These are phyloP conservation scores for Drosophila equinoxialis DNA, from an alignment of 1,140 invertebrate genomes.

Conservation along the genomic window DNA sequence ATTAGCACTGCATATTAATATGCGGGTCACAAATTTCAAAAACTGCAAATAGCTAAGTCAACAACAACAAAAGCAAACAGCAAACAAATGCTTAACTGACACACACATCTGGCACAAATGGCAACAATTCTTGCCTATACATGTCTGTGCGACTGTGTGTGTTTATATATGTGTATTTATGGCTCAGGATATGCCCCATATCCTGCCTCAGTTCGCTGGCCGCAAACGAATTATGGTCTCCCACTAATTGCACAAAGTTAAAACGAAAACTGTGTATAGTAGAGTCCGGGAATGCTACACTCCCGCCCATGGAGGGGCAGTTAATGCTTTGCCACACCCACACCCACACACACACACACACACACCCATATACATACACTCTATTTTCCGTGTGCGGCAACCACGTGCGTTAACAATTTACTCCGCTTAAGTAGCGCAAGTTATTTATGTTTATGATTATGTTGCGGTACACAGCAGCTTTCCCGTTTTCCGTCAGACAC, in stretches of 20 bases:
- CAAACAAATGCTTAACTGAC: neutral
- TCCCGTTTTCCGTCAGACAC: constrained; percentile 15
- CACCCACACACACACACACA: constrained; percentile 8
- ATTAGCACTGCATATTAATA: constrained; percentile 40
- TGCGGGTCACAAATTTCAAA: constrained; percentile 52
- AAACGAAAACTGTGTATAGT: constrained; percentile 74
- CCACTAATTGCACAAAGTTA: constrained; percentile 76
- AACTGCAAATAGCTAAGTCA: constrained; percentile 39
- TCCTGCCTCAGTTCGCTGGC: constrained; percentile 63
- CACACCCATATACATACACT: constrained; percentile 10
- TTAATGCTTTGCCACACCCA: constrained; percentile 45
- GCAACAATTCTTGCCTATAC: constrained; percentile 53
- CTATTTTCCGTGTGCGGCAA: constrained; percentile 31
- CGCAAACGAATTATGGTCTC: constrained; percentile 73
- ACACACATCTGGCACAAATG: constrained; percentile 55
- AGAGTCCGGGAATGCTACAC: constrained; percentile 4
- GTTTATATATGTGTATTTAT: constrained; percentile 56
- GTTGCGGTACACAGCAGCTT: constrained; percentile 64
- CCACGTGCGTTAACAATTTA: constrained; percentile 73
- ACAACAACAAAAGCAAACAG: constrained; percentile 16
- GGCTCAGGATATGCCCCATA: constrained; percentile 64
- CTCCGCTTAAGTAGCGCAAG: constrained; percentile 65
- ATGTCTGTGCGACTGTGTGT: constrained; percentile 25
- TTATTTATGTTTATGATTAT: constrained; percentile 78
- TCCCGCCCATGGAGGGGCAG: constrained; percentile 28